Percentiles rank a stretch among this genome's conserved stretches.
phyloP scores from a whole-genome alignment of 2,797 vertebrate genomes.

The Thalassophryne amazonica region DNA sequence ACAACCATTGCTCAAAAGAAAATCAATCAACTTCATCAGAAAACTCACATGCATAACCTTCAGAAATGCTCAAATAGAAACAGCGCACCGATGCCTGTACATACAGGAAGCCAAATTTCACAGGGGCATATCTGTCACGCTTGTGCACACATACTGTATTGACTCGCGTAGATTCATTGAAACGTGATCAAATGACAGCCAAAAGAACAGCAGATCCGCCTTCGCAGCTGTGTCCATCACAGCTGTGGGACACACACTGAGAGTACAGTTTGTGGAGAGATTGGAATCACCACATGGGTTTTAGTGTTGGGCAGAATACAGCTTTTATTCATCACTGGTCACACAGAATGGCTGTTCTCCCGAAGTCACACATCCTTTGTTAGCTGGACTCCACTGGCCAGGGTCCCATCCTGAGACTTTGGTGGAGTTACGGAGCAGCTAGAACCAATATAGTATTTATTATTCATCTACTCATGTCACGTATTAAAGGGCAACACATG shows the following conservation, averaged over 20 bases:
- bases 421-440: conserved; percentile 57
- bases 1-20: too few species aligned
- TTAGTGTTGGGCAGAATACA: conserved; percentile 15
- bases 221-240: conserved; percentile 36
- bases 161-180: too few species aligned
- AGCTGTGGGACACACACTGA: conserved; percentile 47
- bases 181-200: conserved; percentile 1
- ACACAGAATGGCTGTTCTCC: conserved; percentile 51
- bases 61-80: too few species aligned
- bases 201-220: not conserved
- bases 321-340: conserved; percentile 50
- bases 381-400: conserved; percentile 39
- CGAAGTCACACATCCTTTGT: conserved; percentile 30
- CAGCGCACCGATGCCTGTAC: too few species aligned
- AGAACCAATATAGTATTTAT: conserved; percentile 65
- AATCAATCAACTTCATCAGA: too few species aligned
- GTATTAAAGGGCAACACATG: conserved; percentile 52
- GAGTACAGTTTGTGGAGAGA: conserved; percentile 18
- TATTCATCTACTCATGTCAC: conserved; percentile 68
- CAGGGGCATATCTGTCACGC: too few species aligned
- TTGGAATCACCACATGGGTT: conserved; percentile 44
- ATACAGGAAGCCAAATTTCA: too few species aligned
- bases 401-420: conserved; percentile 47
- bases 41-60: too few species aligned
- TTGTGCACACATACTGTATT: not conserved